Percentiles rank a stretch among this genome's conserved stretches.
Conservation (phyloP, 2,888 invertebrate genomes). For the Pandemis corylana region DNA sequence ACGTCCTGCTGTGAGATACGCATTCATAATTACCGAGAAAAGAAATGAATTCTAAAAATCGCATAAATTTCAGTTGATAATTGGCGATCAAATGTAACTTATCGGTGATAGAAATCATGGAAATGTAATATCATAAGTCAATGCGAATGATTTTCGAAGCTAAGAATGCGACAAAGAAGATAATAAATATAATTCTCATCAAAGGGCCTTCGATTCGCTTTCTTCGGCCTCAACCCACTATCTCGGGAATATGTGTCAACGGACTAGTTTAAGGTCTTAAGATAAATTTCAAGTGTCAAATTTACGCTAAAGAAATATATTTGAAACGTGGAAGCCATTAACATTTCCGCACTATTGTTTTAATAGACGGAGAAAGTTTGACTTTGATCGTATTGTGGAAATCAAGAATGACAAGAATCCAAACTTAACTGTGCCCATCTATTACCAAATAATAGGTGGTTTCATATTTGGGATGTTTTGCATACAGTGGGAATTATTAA, state of each 20-base stretch:
- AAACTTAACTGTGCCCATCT: background rate
- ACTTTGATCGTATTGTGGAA: constrained; percentile 8
- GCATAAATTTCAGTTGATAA: constrained; percentile 54
- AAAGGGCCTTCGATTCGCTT: constrained; percentile 58
- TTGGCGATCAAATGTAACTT: constrained; percentile 53
- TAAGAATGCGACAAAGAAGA: constrained; percentile 60
- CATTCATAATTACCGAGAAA: constrained; percentile 27
- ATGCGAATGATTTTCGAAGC: constrained; percentile 65
- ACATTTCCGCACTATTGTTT: constrained; percentile 32
- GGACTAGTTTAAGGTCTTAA: constrained; percentile 51
- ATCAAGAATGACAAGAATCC: background rate
- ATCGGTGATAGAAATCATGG: constrained; percentile 51
- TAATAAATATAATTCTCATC: constrained; percentile 57
- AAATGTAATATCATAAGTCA: constrained; percentile 59
- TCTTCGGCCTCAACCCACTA: constrained; percentile 58
- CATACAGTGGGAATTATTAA: constrained; percentile 1
- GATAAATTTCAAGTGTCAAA: constrained; percentile 55
- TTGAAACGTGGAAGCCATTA: constrained; percentile 31
- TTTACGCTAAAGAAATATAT: constrained; percentile 47
- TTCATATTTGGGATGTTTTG: constrained; percentile 9
- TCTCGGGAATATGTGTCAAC: constrained; percentile 48
- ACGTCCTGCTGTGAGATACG: constrained; percentile 28
- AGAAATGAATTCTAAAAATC: constrained; percentile 43
- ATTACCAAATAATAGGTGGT: background rate
- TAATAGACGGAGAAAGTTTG: constrained; percentile 41